Base-by-base conservation (phyloP, 2,888 invertebrate genomes). In the Caenorhabditis sp. region DNA sequence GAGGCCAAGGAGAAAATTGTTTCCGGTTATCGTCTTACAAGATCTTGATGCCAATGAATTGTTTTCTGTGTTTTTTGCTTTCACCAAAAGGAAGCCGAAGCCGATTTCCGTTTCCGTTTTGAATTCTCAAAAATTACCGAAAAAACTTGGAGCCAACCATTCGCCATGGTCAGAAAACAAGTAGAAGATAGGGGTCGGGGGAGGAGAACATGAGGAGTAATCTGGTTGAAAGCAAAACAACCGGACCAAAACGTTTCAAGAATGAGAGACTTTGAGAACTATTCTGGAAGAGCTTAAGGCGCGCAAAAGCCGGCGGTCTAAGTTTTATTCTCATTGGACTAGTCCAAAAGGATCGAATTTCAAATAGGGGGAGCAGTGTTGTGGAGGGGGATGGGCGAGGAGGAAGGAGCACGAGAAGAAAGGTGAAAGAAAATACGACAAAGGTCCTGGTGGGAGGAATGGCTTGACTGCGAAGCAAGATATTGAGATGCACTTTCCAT, bases 361-460 rank as follows among this genome's bases (percentile, higher is more conserved):
- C 76, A 68, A 49, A 58, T 66, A 75, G 66, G 44, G n/a, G 54
- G 49, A 56, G 41, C 69, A n/a, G 38, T 31, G 35, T 5, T 12
- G 31, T 51, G 66, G 14, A 26, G 49, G 24, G 41, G 47, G 69
- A 56, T 54, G 64, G 26, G 77, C 38, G 35, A 47, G 14, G 26
- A 38, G 22, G 44, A 19, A n/a, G 47, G 10, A 47, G 47, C 4
- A 35, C 19, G 35, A 35, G 31, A 56, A 51, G 41, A 56, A 28
- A 79, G 70, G 79, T 79, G 70, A 64, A 70, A 79, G 70, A 70
- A 79, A 70, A 79, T 70, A 79, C 63, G 63, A 70, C 63, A 54
- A 70, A 70, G 44, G 69, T 26, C 35, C 51, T 16, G 63, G 26
- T 8, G n/a, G n/a, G 22, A 61, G 22, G 16, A 49, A 38, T 51